Evolutionary conservation across 2,113 vertebrate species (phyloP), one percentile per base, ranked within the genome.

Genomic region (Anoura caudifer): DNA sequence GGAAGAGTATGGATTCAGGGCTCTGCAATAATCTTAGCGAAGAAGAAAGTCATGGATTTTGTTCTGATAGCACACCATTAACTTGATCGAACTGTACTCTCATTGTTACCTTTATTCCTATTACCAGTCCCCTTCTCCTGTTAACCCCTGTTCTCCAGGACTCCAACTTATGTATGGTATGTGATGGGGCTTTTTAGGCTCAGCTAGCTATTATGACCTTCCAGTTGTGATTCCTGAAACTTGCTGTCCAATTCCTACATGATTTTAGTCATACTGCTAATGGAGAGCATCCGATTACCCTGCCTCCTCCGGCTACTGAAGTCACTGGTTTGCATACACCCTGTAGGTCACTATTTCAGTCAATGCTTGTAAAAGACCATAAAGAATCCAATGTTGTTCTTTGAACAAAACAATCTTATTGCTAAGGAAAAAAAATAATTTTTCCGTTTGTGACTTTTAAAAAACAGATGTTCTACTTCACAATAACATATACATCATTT

Each of bases 391-490:
- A 33, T 22, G 15, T 14, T 88, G 91, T 52, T 47, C 28, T 41
- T 67, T 92, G 75, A 33, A 41, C 14, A 52, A 90, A 70, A 31
- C 17, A 79, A 33, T 59, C 50, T 79, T 94, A 69, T 61, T n/a
- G 38, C 67, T 54, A 82, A 65, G 7, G n/a, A 15, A 36, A 3
- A 36, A 86, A 87, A 94, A 65, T 56, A 80, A 43, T 70, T n/a
- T 81, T 87, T 83, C 70, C 52, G 33, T 80, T 67, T 17, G 79
- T 63, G 59, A 61, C n/a, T 92, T 94, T 79, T 96, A 47, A 84
- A 90, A 90, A 95, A 11, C 50, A 91, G 91, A 33, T 38, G 47
- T 7, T 96, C 22, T 83, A 28, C 31, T 85, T 84, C 59, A 72
- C 83, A 79, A 76, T n/a, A 93, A 47, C 22, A 28, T 54, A 89